Conservation (phyloP, 2,797 vertebrate genomes). For the Anniella stebbinsi region DNA sequence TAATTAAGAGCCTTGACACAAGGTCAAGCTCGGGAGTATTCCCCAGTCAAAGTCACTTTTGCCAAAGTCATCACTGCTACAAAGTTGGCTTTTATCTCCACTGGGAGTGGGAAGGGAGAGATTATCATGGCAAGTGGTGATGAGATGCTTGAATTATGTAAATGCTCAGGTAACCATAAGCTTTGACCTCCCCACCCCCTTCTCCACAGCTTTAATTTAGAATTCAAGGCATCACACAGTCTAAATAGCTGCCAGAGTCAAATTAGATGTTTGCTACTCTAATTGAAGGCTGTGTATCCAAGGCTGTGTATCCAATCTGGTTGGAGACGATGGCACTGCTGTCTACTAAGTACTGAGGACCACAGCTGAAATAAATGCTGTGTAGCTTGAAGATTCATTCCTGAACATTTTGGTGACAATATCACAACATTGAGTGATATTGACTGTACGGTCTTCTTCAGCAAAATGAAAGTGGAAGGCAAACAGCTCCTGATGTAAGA, state of each 20-base stretch:
- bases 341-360: constrained; percentile 34
- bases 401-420: neutral
- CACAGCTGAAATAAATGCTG: neutral
- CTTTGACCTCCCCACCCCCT: constrained; percentile 72
- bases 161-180: constrained; percentile 71
- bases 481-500: neutral
- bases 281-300: constrained; percentile 70
- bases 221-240: constrained; percentile 72
- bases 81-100: constrained; percentile 44
- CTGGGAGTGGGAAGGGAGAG: neutral
- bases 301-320: constrained; percentile 65
- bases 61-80: constrained; percentile 61
- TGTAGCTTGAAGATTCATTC: neutral
- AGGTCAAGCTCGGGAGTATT: constrained; percentile 67
- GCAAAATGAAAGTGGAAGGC: neutral
- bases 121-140: constrained; percentile 56
- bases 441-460: neutral
- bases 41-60: constrained; percentile 68
- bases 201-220: constrained; percentile 70
- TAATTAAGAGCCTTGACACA: constrained; percentile 68
- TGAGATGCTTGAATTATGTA: constrained; percentile 74
- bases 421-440: neutral
- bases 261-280: constrained; percentile 69
- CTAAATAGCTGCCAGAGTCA: constrained; percentile 70
- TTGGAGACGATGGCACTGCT: constrained; percentile 47